Evolutionary conservation across 2,113 vertebrate genomes (phyloP).

Genomic region (Anser brachyrhynchus): DNA sequence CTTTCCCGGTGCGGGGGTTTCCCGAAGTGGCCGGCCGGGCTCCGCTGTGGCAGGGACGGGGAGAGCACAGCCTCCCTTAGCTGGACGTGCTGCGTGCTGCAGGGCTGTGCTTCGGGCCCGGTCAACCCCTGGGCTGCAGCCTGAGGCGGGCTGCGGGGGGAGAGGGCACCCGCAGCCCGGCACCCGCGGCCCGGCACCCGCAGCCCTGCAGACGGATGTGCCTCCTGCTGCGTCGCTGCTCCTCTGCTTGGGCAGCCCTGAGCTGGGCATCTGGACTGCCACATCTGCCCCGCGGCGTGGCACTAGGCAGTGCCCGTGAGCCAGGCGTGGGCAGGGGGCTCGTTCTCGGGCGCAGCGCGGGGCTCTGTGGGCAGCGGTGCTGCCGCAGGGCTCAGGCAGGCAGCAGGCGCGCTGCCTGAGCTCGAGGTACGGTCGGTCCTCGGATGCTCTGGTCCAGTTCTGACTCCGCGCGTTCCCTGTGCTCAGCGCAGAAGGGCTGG

Average conservation of each 20-base stretch:
- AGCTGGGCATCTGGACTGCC: not conserved
- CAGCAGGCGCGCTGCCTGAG: not conserved
- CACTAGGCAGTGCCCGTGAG: fast-evolving
- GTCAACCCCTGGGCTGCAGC: not conserved
- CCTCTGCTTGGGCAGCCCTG: fast-evolving
- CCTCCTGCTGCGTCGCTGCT: not conserved
- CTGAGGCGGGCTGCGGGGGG: not conserved
- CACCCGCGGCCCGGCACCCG: too few relatives aligned
- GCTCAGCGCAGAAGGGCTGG: not conserved
- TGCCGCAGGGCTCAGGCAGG: not conserved
- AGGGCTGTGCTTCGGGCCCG: not conserved
- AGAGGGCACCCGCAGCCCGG: too few relatives aligned
- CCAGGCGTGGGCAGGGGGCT: fast-evolving
- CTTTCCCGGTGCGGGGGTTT: not conserved
- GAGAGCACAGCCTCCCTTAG: not conserved
- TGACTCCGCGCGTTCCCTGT: not conserved
- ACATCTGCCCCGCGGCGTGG: not conserved
- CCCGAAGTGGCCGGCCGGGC: not conserved
- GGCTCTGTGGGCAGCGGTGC: not conserved
- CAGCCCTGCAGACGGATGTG: not conserved
- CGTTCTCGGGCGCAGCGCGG: not conserved
- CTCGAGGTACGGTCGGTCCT: not conserved
- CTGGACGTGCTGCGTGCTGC: not conserved
- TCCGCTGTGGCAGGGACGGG: not conserved
- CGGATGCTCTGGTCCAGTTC: not conserved